Conservation (phyloP, 1,140 invertebrate genomes). For the Eulimnadia texana region DNA sequence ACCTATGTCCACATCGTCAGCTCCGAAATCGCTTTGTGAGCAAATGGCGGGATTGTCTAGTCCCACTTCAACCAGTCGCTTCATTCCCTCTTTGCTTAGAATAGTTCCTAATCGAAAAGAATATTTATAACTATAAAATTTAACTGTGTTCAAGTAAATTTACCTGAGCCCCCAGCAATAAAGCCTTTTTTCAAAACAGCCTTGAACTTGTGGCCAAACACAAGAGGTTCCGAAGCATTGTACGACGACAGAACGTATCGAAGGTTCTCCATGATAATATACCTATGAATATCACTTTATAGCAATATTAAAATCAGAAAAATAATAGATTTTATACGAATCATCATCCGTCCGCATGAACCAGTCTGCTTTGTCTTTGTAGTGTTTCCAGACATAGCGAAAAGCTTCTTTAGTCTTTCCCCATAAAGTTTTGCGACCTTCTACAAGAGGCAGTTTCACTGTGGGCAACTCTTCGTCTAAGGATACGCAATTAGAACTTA, state of each 20-base stretch:
- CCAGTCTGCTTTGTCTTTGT: slow-evolving; percentile 77
- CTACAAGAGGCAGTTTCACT: slow-evolving; percentile 44
- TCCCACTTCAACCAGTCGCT: slow-evolving; percentile 10
- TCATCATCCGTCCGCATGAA: slow-evolving; percentile 91
- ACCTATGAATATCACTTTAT: slow-evolving; percentile 36
- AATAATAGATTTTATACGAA: slow-evolving; percentile 41
- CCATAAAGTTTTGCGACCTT: slow-evolving; percentile 83
- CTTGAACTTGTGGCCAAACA: slow-evolving; percentile 82
- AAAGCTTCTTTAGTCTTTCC: slow-evolving; percentile 93
- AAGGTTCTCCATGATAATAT: slow-evolving; percentile 80
- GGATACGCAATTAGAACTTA: neutral
- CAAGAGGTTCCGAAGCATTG: slow-evolving; percentile 52
- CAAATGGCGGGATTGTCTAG: slow-evolving; percentile 8
- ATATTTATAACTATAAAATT: neutral
- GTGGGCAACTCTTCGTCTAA: slow-evolving; percentile 31
- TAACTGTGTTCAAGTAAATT: neutral
- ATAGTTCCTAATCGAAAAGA: slow-evolving; percentile 5
- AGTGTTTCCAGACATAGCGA: slow-evolving; percentile 67
- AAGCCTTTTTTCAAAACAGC: slow-evolving; percentile 78
- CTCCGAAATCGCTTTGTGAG: neutral
- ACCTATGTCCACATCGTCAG: slow-evolving; percentile 17
- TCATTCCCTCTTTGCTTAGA: slow-evolving; percentile 16
- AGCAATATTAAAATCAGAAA: neutral
- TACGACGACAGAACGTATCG: slow-evolving; percentile 68
- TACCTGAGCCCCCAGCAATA: slow-evolving; percentile 64